Evolutionary conservation across 2,797 vertebrate species (phyloP), one percentile per base, ranked within the genome.

Genomic region (Eutrigla gurnardus): DNA sequence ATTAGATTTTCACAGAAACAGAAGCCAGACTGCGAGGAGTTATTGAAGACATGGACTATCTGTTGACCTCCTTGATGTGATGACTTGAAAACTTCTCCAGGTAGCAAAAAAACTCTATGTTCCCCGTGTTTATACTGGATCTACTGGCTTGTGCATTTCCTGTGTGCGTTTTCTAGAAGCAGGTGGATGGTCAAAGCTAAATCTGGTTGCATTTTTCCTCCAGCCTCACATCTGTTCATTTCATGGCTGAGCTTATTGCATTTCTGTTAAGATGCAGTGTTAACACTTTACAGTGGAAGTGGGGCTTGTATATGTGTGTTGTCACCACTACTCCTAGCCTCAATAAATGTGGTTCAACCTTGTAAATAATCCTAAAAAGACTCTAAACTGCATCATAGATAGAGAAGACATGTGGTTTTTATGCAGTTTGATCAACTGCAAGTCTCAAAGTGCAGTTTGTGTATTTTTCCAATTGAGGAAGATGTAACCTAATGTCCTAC

Each of bases 181-280:
- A 76, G 79, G 83, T 64, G 68, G 74, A 66, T 8, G 54, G 46
- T 36, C 60, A 68, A 61, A 76, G 36, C 25, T 25, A 33, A 7
- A 66, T 15, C 59, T 57, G 33, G 25, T 77, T 77, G 74, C 37
- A 63, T 68, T 72, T 47, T 63, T 85, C 77, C 70, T 81, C 61
- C 14, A 55, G 72, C 47, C 3, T 81, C 71, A 74, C 86, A 88
- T 81, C 77, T 90, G 84, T 63, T 79, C 55, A 52, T 67, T 75
- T 70, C 65, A 77, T 78, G 59, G 43, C 68, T 4, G 3, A 77
- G 60, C 73, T 86, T 75, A 83, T 43, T 72, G 60, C 60, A 45
- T 63, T 70, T 68, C 65, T 75, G 61, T 72, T 73, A 33, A 78
- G 67, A 67, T 18, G 67, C 69, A 68, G 33, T 67, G 43, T 33